Evolutionary conservation across 2,888 invertebrate species (phyloP).

Genomic region (Aphidius colemani): DNA sequence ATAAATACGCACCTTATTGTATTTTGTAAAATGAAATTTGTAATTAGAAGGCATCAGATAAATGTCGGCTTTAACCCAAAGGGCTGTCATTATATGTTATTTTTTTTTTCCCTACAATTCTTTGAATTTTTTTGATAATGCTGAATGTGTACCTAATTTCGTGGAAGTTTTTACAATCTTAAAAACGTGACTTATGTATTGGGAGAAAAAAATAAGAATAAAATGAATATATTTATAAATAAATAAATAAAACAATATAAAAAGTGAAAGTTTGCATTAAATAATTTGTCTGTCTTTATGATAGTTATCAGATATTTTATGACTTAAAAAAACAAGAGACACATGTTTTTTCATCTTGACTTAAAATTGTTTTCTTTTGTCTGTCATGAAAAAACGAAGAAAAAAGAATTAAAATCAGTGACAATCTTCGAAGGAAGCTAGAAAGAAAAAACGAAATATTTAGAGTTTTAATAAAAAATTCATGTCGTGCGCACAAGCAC

Average conservation of each 20-base stretch:
- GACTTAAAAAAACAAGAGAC: neutral
- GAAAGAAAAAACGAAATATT: neutral
- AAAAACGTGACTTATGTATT: neutral
- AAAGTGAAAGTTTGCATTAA: too few relatives aligned
- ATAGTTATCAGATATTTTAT: neutral
- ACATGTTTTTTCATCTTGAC: constrained; percentile 1
- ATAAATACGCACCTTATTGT: constrained; percentile 2
- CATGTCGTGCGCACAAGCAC: constrained; percentile 54
- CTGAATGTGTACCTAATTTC: constrained; percentile 4
- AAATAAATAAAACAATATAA: too few relatives aligned
- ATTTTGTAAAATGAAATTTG: constrained; percentile 34
- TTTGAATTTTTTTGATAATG: neutral
- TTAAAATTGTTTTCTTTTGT: neutral
- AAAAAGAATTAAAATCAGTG: constrained; percentile 15
- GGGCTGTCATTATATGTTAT: constrained; percentile 12
- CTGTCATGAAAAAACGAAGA: neutral
- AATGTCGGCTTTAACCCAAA: constrained; percentile 8
- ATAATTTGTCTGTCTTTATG: too few relatives aligned
- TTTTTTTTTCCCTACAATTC: neutral
- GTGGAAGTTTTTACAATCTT: neutral
- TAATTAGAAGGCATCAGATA: constrained; percentile 33
- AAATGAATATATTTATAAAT: neutral
- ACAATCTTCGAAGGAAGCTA: constrained; percentile 5
- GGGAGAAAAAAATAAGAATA: neutral
- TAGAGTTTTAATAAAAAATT: constrained; percentile 48